Base-by-base conservation (phyloP, 2,797 vertebrate species). In the Lepus oiostolus region DNA sequence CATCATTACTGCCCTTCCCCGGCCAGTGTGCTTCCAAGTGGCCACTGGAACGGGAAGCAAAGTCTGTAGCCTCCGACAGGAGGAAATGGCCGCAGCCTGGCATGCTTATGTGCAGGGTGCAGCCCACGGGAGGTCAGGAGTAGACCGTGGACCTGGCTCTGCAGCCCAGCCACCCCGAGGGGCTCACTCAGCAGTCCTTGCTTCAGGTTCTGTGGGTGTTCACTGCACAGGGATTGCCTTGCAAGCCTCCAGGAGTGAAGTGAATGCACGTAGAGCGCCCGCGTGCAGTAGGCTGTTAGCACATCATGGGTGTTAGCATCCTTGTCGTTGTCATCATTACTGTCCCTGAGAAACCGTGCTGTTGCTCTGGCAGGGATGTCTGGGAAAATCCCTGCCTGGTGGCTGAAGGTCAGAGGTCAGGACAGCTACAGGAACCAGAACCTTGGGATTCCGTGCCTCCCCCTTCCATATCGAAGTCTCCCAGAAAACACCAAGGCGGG, bases 41-140 rank as follows among this genome's bases (percentile, higher is more conserved):
- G 3, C 35, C 32, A 62, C 72, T 81, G 19, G 0, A 1, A 0
- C 0, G 47, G 72, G 47, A 8, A 17, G 22, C 12, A 47, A 70
- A 5, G 12, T 81, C 63, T 71, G 52, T 7, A 24, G 17, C 19
- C 32, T 90, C 67, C 26, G 3, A 54, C 58, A 74, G 9, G 71
- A 21, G 26, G 60, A 10, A n/a, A 30, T n/a, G 65, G 17, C 30
- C 72, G 17, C 54, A 58, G 54, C 54, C 54, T 58, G 16, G 16
- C 54, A 16, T 58, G 54, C 54, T 16, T 58, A 21, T 58, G 3
- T 21, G 28, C 7, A 13, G 76, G 24, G 28, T 6, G 19, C 63
- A 60, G 14, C 21, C 30, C 7, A 10, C 7, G 8, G 62, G 21
- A 16, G 2, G 42, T 67, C 22, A 2, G 8, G 3, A 32, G 14